These are phyloP conservation scores for Pecten maximus DNA, from an alignment of 2,888 invertebrate species.

Conservation along the genomic window DNA sequence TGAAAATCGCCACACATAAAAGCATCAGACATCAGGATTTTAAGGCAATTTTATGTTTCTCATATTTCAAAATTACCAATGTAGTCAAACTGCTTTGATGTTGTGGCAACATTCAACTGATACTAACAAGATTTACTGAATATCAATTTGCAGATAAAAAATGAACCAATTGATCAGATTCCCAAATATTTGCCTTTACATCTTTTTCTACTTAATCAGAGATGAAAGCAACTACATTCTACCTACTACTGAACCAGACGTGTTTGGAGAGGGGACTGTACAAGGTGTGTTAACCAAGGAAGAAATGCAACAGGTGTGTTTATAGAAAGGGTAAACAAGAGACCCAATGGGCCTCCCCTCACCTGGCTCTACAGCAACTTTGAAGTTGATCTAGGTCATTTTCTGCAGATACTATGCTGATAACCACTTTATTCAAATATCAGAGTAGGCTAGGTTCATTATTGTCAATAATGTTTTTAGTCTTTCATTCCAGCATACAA, in stretches of 20 bases:
- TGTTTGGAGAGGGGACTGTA: too few species aligned
- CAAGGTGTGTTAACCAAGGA: too few species aligned
- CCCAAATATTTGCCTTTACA: background rate
- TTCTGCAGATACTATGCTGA: too few species aligned
- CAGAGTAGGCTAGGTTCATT: too few species aligned
- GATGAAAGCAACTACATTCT: background rate
- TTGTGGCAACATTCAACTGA: background rate
- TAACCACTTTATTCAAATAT: too few species aligned
- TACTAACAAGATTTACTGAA: background rate
- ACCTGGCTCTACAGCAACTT: too few species aligned
- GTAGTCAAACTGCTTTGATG: background rate
- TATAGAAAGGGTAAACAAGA: too few species aligned
- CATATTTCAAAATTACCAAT: background rate
- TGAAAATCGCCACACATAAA: background rate
- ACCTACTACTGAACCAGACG: background rate
- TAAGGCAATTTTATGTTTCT: background rate
- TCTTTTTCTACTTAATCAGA: background rate
- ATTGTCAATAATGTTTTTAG: too few species aligned
- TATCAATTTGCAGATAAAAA: background rate
- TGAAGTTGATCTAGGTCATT: too few species aligned
- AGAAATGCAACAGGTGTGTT: too few species aligned
- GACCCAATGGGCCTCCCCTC: too few species aligned
- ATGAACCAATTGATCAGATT: background rate
- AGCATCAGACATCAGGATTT: background rate
- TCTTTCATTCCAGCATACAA: too few species aligned